These are phyloP conservation scores for Coreius guichenoti DNA, from an alignment of 2,797 vertebrate genomes.

Conservation along the genomic window DNA sequence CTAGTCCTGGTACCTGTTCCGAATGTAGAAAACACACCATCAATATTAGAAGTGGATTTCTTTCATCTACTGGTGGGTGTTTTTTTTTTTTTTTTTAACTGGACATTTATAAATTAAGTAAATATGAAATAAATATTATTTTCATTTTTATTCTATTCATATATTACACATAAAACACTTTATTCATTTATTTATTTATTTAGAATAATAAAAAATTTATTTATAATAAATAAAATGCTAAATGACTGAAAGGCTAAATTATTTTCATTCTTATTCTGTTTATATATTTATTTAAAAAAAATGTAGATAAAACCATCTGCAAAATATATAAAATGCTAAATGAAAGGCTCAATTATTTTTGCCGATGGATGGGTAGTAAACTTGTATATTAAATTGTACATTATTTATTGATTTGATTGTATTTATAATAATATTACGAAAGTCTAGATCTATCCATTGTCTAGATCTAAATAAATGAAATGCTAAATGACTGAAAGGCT, in stretches of 20 bases:
- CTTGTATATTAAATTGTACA: no score
- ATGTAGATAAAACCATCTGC: neutral
- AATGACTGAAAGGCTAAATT: no score
- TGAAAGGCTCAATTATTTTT: neutral
- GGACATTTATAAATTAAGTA: neutral
- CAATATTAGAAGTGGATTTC: slow-evolving; percentile 90
- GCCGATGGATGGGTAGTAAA: neutral
- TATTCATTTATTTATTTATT: neutral
- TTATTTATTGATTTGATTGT: neutral
- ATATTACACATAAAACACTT: neutral
- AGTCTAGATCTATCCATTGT: no score
- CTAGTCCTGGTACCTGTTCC: slow-evolving; percentile 86
- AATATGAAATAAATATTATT: no score
- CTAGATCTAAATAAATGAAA: neutral
- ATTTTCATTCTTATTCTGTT: no score
- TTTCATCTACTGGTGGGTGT: slow-evolving; percentile 92
- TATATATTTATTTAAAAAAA: neutral
- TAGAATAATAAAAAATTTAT: no score
- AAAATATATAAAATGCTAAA: neutral
- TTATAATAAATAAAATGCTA: no score
- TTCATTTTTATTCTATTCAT: neutral
- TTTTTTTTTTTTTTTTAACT: neutral
- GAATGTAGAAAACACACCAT: slow-evolving; percentile 85
- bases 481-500: neutral
- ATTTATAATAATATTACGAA: no score